These are phyloP conservation scores for Ammospiza nelsoni DNA, from an alignment of 2,113 vertebrate species.

Conservation along the genomic window DNA sequence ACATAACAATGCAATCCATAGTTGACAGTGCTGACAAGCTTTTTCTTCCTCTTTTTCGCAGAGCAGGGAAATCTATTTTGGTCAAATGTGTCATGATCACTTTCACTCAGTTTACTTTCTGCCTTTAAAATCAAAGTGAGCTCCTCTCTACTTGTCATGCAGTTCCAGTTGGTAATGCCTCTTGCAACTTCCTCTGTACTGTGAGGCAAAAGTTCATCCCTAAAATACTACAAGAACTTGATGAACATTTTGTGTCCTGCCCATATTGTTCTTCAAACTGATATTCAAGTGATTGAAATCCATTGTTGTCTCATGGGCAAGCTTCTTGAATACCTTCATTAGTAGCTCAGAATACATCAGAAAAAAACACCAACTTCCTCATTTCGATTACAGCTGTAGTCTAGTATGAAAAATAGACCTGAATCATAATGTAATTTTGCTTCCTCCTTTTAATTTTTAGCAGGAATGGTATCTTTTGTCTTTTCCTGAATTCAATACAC, in stretches of 20 bases:
- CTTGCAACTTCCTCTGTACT: neutral
- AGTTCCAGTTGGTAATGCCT: neutral
- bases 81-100: neutral
- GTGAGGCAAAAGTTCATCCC: neutral
- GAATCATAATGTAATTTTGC: neutral
- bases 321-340: neutral
- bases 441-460: slow-evolving; percentile 7
- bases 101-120: slow-evolving; percentile 32
- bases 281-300: neutral
- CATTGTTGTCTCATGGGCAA: neutral
- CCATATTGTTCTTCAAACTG: neutral
- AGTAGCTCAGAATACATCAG: neutral
- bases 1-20: neutral
- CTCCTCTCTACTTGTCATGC: neutral
- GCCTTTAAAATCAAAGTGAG: neutral
- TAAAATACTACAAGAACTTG: neutral
- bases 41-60: slow-evolving; percentile 9
- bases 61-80: neutral
- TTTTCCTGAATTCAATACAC: neutral
- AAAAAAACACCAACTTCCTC: neutral
- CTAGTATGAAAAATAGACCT: neutral
- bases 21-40: neutral
- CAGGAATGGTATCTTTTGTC: neutral
- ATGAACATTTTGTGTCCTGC: neutral
- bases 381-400: neutral